Base-by-base conservation (phyloP, 2,797 vertebrate species). In the Novumbra hubbsi region DNA sequence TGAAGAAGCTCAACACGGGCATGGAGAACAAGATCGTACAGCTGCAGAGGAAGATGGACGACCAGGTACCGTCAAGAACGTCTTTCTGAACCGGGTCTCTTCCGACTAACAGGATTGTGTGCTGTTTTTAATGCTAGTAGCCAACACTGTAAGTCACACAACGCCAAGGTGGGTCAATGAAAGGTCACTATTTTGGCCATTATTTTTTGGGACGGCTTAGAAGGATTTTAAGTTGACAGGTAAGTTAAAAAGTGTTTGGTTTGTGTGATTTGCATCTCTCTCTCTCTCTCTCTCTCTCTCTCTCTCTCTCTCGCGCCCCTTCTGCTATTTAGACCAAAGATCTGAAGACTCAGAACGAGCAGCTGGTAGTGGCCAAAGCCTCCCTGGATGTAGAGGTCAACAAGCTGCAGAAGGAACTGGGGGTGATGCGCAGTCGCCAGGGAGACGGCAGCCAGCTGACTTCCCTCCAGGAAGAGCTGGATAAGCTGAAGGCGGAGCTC, bases 1-100 rank as follows among this genome's bases (percentile, higher is more conserved):
- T 97, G 65, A 98, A 96, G 88, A 96, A 96, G 7, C 96, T 99
- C 85, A 98, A 97, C 34, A 89, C 94, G 0, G 98, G 98, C 72
- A 98, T 99, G 98, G 98, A 99, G 93, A 99, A 98, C 88, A 99
- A 99, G 86, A 97, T 99, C 19, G 95, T 99, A 0, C 97, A 99
- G 85, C 94, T 98, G 15, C 96, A 97, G 83, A 94, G 96, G 83
- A 98, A 96, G 90, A 93, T 99, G 7, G 96, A 98, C 0, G 96
- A 98, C 70, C 96, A 98, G 96, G 97, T 99, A 79, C 0, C 7
- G 27, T 64, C 55, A 60, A 24, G 12, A 11, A 55, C n/a, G 11
- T 14, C 11, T 16, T 16, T 63, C 60, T 63, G 24, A 30, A 15
- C 62, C 60, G 30, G 5, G 24, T 17, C 5, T 16, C 62, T 30